phyloP scores from a whole-genome alignment of 2,113 vertebrate genomes.

The Scortum barcoo region DNA sequence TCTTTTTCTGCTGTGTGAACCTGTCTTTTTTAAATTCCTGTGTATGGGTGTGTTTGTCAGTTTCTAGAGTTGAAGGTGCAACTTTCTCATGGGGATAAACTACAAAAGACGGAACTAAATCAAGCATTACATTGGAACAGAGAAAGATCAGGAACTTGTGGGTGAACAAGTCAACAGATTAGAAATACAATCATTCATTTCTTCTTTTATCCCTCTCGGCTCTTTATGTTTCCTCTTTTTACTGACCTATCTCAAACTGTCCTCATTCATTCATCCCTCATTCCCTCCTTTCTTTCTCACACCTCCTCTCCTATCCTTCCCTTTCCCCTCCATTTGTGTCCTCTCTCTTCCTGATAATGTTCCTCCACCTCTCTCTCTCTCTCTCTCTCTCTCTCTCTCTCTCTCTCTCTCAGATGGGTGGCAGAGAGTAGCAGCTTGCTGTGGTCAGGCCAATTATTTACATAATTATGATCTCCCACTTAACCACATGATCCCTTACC shows the following conservation, averaged over 20 bases:
- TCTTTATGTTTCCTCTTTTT: not conserved
- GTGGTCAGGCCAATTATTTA: slow-evolving; percentile 99
- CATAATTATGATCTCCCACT: slow-evolving; percentile 99
- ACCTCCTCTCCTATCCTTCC: not conserved
- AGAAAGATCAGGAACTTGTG: not conserved
- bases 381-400: slow-evolving; percentile 28
- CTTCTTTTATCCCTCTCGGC: not conserved
- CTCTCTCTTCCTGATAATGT: slow-evolving; percentile 2
- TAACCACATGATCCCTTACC: slow-evolving; percentile 99
- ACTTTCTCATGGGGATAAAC: not conserved
- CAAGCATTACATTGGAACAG: slow-evolving; percentile 1
- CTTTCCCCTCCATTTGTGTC: not conserved
- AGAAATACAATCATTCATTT: not conserved
- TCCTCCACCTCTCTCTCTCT: slow-evolving; percentile 1
- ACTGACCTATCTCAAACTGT: slow-evolving; percentile 3
- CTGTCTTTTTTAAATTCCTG: not conserved
- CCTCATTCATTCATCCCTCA: slow-evolving; percentile 27
- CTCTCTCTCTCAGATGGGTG: slow-evolving; percentile 93
- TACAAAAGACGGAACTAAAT: not conserved
- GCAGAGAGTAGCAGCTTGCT: slow-evolving; percentile 95
- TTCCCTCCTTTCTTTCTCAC: not conserved
- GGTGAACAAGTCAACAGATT: slow-evolving; percentile 3
- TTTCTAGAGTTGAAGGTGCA: not conserved
- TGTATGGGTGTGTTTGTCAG: not conserved
- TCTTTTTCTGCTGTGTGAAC: not conserved